Evolutionary conservation across 2,113 vertebrate genomes (phyloP).

Genomic region (Tricholaema leucomelas): DNA sequence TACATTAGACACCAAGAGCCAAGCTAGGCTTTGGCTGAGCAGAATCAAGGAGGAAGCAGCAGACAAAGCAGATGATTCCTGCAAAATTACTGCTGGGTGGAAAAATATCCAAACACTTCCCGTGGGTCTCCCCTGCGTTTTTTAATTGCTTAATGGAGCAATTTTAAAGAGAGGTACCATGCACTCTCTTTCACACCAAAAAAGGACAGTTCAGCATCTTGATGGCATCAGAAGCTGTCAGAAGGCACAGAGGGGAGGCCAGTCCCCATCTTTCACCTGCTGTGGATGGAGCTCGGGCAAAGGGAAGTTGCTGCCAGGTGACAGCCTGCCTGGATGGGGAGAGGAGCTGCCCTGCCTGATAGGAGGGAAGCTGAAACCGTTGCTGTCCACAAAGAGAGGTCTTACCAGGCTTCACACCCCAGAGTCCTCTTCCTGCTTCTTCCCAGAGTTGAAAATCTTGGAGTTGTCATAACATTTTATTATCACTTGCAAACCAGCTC

Average conservation of each 20-base stretch:
- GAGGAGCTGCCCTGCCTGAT: slow-evolving; percentile 27
- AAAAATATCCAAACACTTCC: slow-evolving; percentile 7
- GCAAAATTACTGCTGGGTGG: background rate
- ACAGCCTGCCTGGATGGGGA: background rate
- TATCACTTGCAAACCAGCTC: slow-evolving; percentile 76
- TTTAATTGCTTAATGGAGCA: background rate
- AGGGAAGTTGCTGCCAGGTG: background rate
- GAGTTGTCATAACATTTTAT: slow-evolving; percentile 73
- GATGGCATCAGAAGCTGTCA: background rate
- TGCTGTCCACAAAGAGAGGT: slow-evolving; percentile 42
- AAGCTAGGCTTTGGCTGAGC: background rate
- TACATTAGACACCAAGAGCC: background rate
- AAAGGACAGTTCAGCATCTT: background rate
- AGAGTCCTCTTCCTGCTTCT: slow-evolving; percentile 55
- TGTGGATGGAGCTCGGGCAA: background rate
- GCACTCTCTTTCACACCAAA: background rate
- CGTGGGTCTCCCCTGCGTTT: background rate
- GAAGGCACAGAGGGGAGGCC: background rate
- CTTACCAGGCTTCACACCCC: slow-evolving; percentile 38
- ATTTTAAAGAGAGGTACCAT: background rate
- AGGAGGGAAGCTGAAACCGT: background rate
- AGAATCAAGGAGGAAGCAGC: background rate
- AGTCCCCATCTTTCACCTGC: background rate
- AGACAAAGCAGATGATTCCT: background rate
- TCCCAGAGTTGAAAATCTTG: slow-evolving; percentile 70